phyloP scores from a whole-genome alignment of 2,888 invertebrate genomes.

The Sialis lutaria region DNA sequence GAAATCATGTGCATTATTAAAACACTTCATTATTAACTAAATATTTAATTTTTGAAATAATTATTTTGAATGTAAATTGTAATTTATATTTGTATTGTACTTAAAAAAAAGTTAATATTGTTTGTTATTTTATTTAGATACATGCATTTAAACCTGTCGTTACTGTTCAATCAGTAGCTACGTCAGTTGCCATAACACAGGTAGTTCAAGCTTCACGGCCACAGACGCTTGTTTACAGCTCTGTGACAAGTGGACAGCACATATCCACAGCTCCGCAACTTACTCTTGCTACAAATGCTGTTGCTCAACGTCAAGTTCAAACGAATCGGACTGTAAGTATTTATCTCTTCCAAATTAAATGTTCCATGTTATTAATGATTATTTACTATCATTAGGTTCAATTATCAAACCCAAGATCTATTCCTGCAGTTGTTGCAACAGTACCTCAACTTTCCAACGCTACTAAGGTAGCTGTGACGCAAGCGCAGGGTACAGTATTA shows the following conservation, averaged over 20 bases:
- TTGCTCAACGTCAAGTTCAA: slow-evolving; percentile 15
- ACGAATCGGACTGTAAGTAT: slow-evolving; percentile 12
- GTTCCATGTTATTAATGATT: neutral
- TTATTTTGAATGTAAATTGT: neutral
- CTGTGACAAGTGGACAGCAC: slow-evolving; percentile 16
- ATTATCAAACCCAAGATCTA: slow-evolving; percentile 19
- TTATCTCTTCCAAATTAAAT: neutral
- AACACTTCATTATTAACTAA: neutral
- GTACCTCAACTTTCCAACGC: slow-evolving; percentile 15
- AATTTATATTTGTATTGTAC: neutral
- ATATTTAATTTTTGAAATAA: neutral
- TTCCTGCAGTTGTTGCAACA: slow-evolving; percentile 18
- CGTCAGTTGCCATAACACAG: slow-evolving; percentile 21
- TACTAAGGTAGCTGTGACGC: slow-evolving; percentile 17
- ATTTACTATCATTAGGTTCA: slow-evolving; percentile 14
- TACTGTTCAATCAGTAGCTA: slow-evolving; percentile 19
- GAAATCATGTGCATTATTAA: neutral
- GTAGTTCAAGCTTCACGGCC: slow-evolving; percentile 23
- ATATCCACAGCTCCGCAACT: slow-evolving; percentile 19
- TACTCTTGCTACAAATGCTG: slow-evolving; percentile 18
- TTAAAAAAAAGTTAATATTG: neutral
- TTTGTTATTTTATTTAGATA: slow-evolving; percentile 11
- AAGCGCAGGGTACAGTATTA: slow-evolving; percentile 19
- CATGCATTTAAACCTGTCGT: slow-evolving; percentile 21
- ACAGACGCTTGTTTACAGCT: slow-evolving; percentile 23